Percentiles rank a stretch among this genome's conserved stretches.
phyloP scores from a whole-genome alignment of 2,113 vertebrate genomes.

The Pangasianodon hypophthalmus region DNA sequence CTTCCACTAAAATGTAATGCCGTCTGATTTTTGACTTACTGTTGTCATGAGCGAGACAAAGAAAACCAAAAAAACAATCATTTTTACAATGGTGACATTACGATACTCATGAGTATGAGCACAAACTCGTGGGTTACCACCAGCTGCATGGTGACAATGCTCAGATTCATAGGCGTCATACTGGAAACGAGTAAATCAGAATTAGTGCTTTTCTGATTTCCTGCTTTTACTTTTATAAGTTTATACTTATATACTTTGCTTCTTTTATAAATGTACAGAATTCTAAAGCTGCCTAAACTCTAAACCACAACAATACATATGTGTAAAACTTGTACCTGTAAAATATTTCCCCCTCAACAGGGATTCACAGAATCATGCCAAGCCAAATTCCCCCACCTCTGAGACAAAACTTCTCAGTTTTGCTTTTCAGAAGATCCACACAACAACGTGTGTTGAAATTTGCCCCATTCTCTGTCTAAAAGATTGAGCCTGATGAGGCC shows the following conservation, averaged over 20 bases:
- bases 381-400: constrained; percentile 5
- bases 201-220: neutral
- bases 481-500: neutral
- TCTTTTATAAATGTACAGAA: neutral
- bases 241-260: too few species aligned
- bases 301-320: neutral
- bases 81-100: neutral
- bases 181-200: neutral
- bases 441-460: neutral
- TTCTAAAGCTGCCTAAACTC: neutral
- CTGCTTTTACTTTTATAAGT: neutral
- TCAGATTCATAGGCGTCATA: neutral
- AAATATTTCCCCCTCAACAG: constrained; percentile 5
- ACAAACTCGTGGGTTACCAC: neutral
- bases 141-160: neutral
- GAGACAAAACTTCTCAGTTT: constrained; percentile 20
- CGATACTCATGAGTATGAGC: neutral
- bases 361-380: constrained; percentile 26
- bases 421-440: neutral
- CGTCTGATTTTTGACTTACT: neutral
- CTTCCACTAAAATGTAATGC: neutral
- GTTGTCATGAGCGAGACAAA: neutral
- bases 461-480: neutral
- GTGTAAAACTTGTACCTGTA: neutral
- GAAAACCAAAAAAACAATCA: neutral